Percentiles rank a stretch among this genome's conserved stretches.
These are phyloP conservation scores for Cuniculus paca DNA, from an alignment of 2,797 vertebrate species.

Conservation along the genomic window DNA sequence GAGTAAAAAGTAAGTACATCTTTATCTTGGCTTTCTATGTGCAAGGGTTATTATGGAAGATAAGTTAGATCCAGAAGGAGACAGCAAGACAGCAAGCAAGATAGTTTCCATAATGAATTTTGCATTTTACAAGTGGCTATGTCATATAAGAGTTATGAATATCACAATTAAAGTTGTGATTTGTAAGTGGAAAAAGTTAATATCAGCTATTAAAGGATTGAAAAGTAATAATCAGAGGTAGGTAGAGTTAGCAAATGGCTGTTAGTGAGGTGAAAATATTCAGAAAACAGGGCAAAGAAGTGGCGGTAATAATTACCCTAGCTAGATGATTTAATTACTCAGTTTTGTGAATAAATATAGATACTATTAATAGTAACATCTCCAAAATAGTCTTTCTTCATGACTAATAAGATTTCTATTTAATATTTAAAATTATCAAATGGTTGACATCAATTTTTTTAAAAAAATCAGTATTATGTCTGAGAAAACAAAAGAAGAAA, in stretches of 20 bases:
- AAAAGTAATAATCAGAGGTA: not conserved
- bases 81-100: not conserved
- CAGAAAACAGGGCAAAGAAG: not conserved
- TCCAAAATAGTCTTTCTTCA: not conserved
- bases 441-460: not conserved
- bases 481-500: constrained; percentile 1
- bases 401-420: not conserved
- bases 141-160: not conserved
- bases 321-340: not conserved
- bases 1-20: not conserved
- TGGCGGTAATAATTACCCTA: not conserved
- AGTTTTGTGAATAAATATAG: not conserved
- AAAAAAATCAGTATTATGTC: not conserved
- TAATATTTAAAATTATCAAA: constrained; percentile 18
- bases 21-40: not conserved
- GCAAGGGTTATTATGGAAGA: not conserved
- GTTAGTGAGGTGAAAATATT: not conserved
- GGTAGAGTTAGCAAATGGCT: not conserved
- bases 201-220: not conserved
- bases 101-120: not conserved
- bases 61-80: not conserved
- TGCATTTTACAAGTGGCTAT: not conserved
- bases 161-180: not conserved
- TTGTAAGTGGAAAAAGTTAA: not conserved
- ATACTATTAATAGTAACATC: not conserved